phyloP scores from a whole-genome alignment of 30 jellyfish, hydroid and myxozoan genomes.

The Turritopsis rubra region DNA sequence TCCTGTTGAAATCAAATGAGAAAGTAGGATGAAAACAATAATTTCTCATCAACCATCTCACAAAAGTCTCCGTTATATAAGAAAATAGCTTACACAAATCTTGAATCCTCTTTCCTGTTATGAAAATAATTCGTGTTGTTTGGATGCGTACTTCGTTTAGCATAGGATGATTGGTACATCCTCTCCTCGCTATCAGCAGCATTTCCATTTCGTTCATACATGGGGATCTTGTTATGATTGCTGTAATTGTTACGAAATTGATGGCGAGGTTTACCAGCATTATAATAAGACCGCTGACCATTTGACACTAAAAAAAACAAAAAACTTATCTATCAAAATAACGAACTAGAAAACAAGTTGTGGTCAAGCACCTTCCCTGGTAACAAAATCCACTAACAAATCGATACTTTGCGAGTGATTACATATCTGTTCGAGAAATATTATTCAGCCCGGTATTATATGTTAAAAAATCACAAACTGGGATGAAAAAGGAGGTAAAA shows the following conservation, averaged over 20 bases:
- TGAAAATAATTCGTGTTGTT: conserved; percentile 3
- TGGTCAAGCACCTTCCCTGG: too few relatives aligned
- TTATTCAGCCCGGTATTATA: too few relatives aligned
- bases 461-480: too few relatives aligned
- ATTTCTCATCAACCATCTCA: background rate
- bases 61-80: background rate
- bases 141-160: background rate
- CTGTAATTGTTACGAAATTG: conserved; percentile 13
- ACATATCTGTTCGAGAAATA: too few relatives aligned
- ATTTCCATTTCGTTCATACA: conserved; percentile 29
- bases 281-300: conserved; percentile 31
- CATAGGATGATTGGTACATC: background rate
- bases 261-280: conserved; percentile 29
- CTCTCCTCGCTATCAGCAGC: conserved; percentile 14
- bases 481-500: too few relatives aligned
- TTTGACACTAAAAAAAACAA: background rate
- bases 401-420: too few relatives aligned
- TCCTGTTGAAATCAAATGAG: background rate
- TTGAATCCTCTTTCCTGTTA: conserved; percentile 27
- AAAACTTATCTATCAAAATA: background rate
- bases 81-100: conserved; percentile 21
- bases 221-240: conserved; percentile 16
- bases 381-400: too few relatives aligned
- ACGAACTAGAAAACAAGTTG: too few relatives aligned
- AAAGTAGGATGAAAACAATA: too few relatives aligned